phyloP scores from a whole-genome alignment of 2,888 invertebrate genomes.

The Rosalia funebris region DNA sequence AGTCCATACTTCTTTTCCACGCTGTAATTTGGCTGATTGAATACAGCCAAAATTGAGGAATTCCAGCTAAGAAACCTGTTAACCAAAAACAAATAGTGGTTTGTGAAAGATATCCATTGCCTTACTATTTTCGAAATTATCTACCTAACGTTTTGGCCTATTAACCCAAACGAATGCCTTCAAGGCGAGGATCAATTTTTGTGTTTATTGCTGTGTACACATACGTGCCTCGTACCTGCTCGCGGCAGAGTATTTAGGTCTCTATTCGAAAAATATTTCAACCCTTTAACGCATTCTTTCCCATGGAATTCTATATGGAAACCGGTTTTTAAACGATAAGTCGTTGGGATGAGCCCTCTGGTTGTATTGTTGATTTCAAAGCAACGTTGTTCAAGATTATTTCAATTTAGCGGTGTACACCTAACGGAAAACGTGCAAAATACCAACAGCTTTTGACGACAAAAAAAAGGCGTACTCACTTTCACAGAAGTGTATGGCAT shows the following conservation, averaged over 20 bases:
- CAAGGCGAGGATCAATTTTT: no score
- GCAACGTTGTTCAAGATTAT: constrained; percentile 15
- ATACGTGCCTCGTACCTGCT: constrained; percentile 11
- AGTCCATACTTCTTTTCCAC: no score
- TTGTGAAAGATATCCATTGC: no score
- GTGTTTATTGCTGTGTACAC: constrained; percentile 9
- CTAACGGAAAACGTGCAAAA: constrained; percentile 22
- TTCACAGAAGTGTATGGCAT: no score
- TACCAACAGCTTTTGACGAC: background rate
- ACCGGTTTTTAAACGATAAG: constrained; percentile 28
- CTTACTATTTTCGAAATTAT: no score
- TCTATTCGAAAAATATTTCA: constrained; percentile 14
- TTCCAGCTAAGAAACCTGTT: no score
- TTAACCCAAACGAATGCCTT: no score
- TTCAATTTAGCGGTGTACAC: constrained; percentile 7
- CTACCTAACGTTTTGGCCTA: no score
- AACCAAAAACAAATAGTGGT: no score
- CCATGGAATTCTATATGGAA: constrained; percentile 31
- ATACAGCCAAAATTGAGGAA: no score
- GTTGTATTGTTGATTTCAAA: constrained; percentile 19
- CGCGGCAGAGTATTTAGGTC: constrained; percentile 9
- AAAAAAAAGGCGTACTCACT: background rate
- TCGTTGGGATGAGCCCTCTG: constrained; percentile 31
- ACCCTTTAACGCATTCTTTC: constrained; percentile 25
- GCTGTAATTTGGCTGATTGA: no score